Conservation (phyloP, 2,888 invertebrate genomes). For the Mystacides longicornis region DNA sequence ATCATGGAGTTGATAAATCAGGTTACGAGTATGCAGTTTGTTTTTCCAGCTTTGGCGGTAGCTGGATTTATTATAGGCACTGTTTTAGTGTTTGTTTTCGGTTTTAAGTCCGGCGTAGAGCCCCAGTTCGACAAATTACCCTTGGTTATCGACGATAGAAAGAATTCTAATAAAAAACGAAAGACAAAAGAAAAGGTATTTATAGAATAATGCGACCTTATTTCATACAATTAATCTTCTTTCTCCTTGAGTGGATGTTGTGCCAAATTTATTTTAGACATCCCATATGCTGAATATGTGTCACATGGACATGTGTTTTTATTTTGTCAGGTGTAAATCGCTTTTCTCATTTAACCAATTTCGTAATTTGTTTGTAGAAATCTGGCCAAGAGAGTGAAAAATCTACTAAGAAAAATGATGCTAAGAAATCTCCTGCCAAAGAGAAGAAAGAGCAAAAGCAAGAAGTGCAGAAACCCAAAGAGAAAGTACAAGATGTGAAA, state of each 20-base stretch:
- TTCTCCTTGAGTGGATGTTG: conserved; percentile 23
- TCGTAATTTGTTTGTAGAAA: neutral
- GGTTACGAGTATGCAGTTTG: conserved; percentile 50
- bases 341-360: too few species aligned
- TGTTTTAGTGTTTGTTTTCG: conserved; percentile 68
- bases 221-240: conserved; percentile 17
- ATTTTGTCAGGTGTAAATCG: neutral
- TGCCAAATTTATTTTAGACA: conserved; percentile 49
- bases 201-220: conserved; percentile 27
- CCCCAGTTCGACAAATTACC: conserved; percentile 71
- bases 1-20: conserved; percentile 55
- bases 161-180: conserved; percentile 59
- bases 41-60: conserved; percentile 51
- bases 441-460: conserved; percentile 44
- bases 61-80: conserved; percentile 64
- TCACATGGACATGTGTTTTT: conserved; percentile 19
- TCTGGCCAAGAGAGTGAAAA: neutral
- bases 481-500: conserved; percentile 29
- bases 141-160: conserved; percentile 56
- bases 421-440: conserved; percentile 50
- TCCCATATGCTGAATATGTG: conserved; percentile 29
- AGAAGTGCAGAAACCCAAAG: conserved; percentile 38
- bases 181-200: conserved; percentile 67
- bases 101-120: conserved; percentile 72
- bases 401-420: conserved; percentile 28